A percentile compares a stretch with the other conserved stretches of the same genome.
phyloP scores from a whole-genome alignment of 2,888 invertebrate species.

The Cosmopolites sordidus region DNA sequence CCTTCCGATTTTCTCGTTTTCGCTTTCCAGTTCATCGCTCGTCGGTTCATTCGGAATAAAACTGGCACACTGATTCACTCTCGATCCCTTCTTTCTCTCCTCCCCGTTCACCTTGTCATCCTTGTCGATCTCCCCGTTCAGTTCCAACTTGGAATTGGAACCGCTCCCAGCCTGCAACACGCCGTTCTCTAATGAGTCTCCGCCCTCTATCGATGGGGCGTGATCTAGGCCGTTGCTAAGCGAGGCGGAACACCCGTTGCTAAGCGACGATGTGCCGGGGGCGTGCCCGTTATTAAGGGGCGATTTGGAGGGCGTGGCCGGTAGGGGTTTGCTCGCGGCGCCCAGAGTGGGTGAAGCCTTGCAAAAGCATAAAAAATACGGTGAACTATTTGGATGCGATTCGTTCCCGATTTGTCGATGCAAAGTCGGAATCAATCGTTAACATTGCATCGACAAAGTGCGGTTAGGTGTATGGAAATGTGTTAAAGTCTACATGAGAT shows the following conservation, averaged over 20 bases:
- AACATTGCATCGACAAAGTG: no score
- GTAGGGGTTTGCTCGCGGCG: slow-evolving; percentile 8
- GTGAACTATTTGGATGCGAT: slow-evolving; percentile 1
- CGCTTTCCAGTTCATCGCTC: slow-evolving; percentile 21
- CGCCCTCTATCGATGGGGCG: no score
- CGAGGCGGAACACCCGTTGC: slow-evolving; percentile 6
- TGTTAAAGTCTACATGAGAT: no score
- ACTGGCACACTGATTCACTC: slow-evolving; percentile 57
- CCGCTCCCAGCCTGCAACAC: no score
- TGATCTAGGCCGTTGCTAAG: slow-evolving; percentile 18
- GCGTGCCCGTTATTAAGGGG: slow-evolving; percentile 16
- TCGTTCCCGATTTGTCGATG: slow-evolving; percentile 1
- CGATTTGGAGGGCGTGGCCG: slow-evolving; percentile 12
- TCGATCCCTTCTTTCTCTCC: slow-evolving; percentile 26
- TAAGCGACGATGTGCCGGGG: slow-evolving; percentile 12
- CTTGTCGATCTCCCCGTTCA: slow-evolving; percentile 27
- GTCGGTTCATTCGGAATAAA: slow-evolving; percentile 50
- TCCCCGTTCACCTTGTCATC: slow-evolving; percentile 18
- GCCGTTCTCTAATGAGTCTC: no score
- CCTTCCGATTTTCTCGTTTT: slow-evolving; percentile 23
- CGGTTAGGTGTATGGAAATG: no score
- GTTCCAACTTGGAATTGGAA: no score
- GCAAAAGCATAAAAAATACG: slow-evolving; percentile 20
- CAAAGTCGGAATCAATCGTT: no score
- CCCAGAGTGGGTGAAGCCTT: slow-evolving; percentile 21